Conservation (phyloP, 2,888 invertebrate genomes). For the Oasisia sp. region DNA sequence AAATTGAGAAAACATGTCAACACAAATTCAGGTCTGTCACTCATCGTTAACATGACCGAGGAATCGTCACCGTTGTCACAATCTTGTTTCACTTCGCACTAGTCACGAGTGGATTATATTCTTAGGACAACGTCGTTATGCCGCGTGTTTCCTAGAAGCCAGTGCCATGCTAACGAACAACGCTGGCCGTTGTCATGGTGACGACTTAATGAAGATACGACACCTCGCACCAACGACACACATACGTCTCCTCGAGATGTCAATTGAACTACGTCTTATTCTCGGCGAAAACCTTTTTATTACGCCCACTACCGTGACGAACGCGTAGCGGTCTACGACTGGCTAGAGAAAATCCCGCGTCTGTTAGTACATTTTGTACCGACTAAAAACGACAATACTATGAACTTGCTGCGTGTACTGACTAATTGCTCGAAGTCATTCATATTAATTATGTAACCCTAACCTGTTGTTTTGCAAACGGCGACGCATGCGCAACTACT, state of each 20-base stretch:
- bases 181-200: neutral
- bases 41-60: neutral
- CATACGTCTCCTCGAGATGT: neutral
- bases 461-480: too few species aligned
- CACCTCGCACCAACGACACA: neutral
- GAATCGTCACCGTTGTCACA: neutral
- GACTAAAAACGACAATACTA: too few species aligned
- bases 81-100: neutral
- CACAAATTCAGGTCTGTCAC: neutral
- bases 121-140: neutral
- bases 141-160: neutral
- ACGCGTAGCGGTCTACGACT: too few species aligned
- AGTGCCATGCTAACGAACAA: neutral
- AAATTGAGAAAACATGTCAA: neutral
- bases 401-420: too few species aligned
- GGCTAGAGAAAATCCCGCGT: too few species aligned
- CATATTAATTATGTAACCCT: too few species aligned
- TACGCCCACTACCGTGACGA: neutral
- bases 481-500: too few species aligned
- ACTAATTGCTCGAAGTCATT: too few species aligned
- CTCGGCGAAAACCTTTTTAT: neutral
- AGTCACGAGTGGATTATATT: neutral
- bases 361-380: too few species aligned
- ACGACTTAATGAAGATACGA: neutral
- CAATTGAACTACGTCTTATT: neutral